Evolutionary conservation across 2,888 invertebrate genomes (phyloP), one percentile per base, ranked within the genome.

Genomic region (Stratiomys singularior): DNA sequence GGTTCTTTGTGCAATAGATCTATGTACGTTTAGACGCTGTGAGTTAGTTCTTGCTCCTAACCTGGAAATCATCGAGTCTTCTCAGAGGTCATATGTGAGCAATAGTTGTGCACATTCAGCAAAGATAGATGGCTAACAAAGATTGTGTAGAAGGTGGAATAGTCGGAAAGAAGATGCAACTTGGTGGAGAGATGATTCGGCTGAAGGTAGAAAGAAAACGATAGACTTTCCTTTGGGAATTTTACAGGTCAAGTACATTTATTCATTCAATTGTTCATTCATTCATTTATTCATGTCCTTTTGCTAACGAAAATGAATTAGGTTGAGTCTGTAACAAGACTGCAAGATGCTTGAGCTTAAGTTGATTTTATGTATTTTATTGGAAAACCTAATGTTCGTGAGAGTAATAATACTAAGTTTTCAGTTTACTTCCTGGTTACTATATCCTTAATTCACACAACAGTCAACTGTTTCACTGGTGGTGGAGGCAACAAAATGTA

Each of bases 241-340:
- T 52, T 52, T 52, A 52, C 52, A 18, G 52, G 52, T 52, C 52
- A 52, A 52, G 18, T 52, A 52, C 18, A n/a, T 52, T 52, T 15
- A 52, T 52, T 52, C 52, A 18, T 37, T 9, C 37, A 37, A 5
- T 37, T 9, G 9, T 37, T 37, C 37, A 9, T 37, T 37, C 9
- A 9, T 37, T 37, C 37, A 5, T 37, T 37, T 9, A 37, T 37
- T 9, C 37, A 37, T 9, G 9, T 37, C 37, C 37, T 37, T 3
- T 37, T 37, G 37, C 5, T 37, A 37, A 37, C 9, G 37, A 37
- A 37, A 9, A 37, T 37, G 37, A 37, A 37, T 37, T 9, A 9
- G 9, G 37, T 37, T 37, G 37, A 37, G 37, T 37, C 9, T 3
- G 37, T 37, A 37, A 37, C 37, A 37, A 5, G 37, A 37, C 37